A percentile compares a stretch with the other conserved stretches of the same genome.
Conservation (phyloP, 2,113 vertebrate species). For the Rhabdornis inornatus region DNA sequence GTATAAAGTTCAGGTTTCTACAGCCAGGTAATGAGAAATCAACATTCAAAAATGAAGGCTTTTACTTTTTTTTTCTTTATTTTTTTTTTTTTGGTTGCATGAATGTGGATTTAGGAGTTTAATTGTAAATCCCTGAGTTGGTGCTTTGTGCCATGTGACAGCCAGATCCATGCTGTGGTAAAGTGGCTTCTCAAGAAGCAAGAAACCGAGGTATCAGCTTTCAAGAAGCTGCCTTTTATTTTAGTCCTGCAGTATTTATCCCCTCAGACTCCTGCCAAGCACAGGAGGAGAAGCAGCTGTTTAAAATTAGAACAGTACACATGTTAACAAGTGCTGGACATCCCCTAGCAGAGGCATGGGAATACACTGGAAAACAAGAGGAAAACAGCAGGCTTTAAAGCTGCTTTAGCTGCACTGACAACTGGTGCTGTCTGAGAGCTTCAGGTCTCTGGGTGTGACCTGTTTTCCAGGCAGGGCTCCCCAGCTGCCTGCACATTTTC, state of each 20-base stretch:
- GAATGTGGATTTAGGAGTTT: neutral
- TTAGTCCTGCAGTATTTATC: neutral
- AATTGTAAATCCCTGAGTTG: neutral
- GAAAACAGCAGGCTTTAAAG: neutral
- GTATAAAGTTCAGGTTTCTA: neutral
- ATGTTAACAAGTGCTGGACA: constrained; percentile 72
- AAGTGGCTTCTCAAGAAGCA: neutral
- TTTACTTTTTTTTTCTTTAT: neutral
- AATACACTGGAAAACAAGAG: neutral
- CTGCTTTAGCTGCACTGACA: neutral
- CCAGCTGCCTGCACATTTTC: neutral
- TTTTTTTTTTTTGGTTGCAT: neutral
- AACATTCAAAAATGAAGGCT: neutral
- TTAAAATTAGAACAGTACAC: constrained; percentile 74
- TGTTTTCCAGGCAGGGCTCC: neutral
- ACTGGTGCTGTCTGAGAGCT: neutral
- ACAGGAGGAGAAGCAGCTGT: constrained; percentile 55
- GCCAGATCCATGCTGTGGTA: neutral
- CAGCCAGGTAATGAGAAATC: neutral
- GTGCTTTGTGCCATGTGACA: neutral
- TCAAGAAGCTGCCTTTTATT: constrained; percentile 8
- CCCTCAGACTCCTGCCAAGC: neutral
- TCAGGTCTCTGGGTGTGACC: rapidly evolving
- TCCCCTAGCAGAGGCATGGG: neutral
- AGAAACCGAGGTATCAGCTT: neutral